Conservation (phyloP, 2,113 vertebrate species). For the Apeltes quadracus region DNA sequence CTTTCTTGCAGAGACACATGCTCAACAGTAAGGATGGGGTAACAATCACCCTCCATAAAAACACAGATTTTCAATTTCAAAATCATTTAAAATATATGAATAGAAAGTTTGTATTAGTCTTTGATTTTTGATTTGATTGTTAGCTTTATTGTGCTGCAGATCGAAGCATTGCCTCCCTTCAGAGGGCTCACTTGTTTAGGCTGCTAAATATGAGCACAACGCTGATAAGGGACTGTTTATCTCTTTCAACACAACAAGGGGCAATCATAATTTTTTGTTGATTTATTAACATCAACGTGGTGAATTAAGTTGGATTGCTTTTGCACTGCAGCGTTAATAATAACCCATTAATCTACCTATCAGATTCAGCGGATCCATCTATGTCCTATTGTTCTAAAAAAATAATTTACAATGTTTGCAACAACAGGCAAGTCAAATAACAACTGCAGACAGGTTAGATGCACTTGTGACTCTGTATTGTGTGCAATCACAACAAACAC, state of each 20-base stretch:
- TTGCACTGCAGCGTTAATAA: neutral
- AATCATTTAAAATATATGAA: neutral
- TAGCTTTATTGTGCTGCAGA: too few relatives aligned
- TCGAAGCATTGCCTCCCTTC: too few relatives aligned
- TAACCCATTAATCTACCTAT: neutral
- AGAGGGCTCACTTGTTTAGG: too few relatives aligned
- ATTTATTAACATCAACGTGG: constrained; percentile 5
- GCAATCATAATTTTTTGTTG: neutral
- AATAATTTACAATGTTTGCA: neutral
- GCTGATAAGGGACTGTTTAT: too few relatives aligned
- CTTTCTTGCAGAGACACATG: too few relatives aligned
- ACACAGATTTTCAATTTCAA: neutral
- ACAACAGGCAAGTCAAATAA: constrained; percentile 7
- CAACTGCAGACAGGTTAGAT: constrained; percentile 15
- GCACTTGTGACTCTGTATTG: constrained; percentile 6
- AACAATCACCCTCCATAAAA: too few relatives aligned
- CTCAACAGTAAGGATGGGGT: too few relatives aligned
- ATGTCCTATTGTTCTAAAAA: neutral
- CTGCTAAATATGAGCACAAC: too few relatives aligned
- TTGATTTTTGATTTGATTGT: too few relatives aligned
- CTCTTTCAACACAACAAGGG: neutral
- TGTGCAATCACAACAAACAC: constrained; percentile 12
- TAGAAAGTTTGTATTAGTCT: neutral
- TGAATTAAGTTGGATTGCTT: neutral
- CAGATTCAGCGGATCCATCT: neutral